phyloP scores from a whole-genome alignment of 2,888 invertebrate genomes.

The Hypena proboscidalis region DNA sequence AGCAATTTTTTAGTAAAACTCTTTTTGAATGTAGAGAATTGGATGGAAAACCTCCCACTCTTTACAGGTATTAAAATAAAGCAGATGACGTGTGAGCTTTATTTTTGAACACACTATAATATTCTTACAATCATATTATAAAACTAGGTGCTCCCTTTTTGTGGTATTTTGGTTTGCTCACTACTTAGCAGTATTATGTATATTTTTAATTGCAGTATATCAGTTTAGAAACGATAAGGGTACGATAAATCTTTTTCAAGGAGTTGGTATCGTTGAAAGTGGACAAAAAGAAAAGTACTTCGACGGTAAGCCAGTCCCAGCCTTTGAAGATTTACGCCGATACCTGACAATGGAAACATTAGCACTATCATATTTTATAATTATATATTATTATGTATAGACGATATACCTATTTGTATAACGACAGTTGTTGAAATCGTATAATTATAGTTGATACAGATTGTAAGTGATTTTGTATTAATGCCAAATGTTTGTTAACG shows the following conservation, averaged over 20 bases:
- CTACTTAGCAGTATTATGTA: slow-evolving; percentile 51
- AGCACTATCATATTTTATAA: slow-evolving; percentile 31
- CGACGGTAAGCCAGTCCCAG: slow-evolving; percentile 34
- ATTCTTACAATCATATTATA: neutral
- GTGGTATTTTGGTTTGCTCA: slow-evolving; percentile 21
- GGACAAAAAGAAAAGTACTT: slow-evolving; percentile 33
- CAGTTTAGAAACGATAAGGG: slow-evolving; percentile 81
- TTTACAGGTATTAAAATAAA: too few species aligned
- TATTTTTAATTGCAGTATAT: slow-evolving; percentile 76
- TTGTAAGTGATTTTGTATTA: slow-evolving; percentile 46
- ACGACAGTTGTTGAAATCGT: slow-evolving; percentile 43
- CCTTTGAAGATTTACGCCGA: slow-evolving; percentile 56
- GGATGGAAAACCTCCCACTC: too few species aligned
- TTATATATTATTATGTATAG: slow-evolving; percentile 35
- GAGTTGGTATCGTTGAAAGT: slow-evolving; percentile 53
- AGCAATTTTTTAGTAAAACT: too few species aligned
- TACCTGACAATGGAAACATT: slow-evolving; percentile 40
- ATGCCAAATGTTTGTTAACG: slow-evolving; percentile 53
- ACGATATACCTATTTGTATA: slow-evolving; percentile 46
- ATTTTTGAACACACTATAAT: too few species aligned
- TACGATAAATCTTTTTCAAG: slow-evolving; percentile 78
- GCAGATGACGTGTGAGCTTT: too few species aligned
- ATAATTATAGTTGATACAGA: slow-evolving; percentile 40
- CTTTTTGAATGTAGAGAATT: too few species aligned
- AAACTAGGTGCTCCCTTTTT: slow-evolving; percentile 6